phyloP scores from a whole-genome alignment of 2,888 invertebrate species.

The Aplocera efformata region DNA sequence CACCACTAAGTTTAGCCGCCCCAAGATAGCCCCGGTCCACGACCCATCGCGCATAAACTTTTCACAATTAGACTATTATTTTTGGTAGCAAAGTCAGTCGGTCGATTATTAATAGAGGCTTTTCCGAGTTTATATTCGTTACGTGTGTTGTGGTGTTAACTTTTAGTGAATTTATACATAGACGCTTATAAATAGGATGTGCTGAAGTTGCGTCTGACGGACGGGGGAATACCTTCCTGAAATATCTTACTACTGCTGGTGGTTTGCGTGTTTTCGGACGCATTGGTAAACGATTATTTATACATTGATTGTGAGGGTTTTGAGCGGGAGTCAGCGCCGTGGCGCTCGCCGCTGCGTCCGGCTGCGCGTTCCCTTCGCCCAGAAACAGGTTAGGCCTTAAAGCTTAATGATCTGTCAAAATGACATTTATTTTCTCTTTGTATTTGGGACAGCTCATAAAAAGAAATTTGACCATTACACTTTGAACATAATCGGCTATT shows the following conservation, averaged over 20 bases:
- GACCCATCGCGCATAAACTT: slow-evolving; percentile 81
- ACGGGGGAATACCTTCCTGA: slow-evolving; percentile 81
- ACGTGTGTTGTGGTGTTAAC: slow-evolving; percentile 81
- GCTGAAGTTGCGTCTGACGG: slow-evolving; percentile 80
- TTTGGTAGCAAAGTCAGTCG: slow-evolving; percentile 82
- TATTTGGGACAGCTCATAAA: too few relatives aligned
- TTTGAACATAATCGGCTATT: too few relatives aligned
- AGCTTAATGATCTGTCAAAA: too few relatives aligned
- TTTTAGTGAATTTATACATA: slow-evolving; percentile 81
- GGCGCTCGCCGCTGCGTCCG: slow-evolving; percentile 30
- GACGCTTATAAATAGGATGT: slow-evolving; percentile 81
- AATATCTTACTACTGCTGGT: slow-evolving; percentile 78
- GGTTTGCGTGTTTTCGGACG: slow-evolving; percentile 78
- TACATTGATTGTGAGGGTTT: slow-evolving; percentile 71
- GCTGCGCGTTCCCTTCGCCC: slow-evolving; percentile 13
- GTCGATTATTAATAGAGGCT: slow-evolving; percentile 82
- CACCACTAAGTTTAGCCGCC: slow-evolving; percentile 81
- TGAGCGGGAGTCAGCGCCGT: slow-evolving; percentile 40
- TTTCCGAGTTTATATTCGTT: slow-evolving; percentile 81
- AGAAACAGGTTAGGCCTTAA: neutral
- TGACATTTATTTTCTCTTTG: too few relatives aligned
- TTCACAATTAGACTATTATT: slow-evolving; percentile 82
- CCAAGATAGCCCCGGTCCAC: slow-evolving; percentile 81
- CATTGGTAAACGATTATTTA: slow-evolving; percentile 81
- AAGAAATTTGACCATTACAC: too few relatives aligned